These are phyloP conservation scores for Xenops minutus DNA, from an alignment of 2,797 vertebrate genomes.

Conservation along the genomic window DNA sequence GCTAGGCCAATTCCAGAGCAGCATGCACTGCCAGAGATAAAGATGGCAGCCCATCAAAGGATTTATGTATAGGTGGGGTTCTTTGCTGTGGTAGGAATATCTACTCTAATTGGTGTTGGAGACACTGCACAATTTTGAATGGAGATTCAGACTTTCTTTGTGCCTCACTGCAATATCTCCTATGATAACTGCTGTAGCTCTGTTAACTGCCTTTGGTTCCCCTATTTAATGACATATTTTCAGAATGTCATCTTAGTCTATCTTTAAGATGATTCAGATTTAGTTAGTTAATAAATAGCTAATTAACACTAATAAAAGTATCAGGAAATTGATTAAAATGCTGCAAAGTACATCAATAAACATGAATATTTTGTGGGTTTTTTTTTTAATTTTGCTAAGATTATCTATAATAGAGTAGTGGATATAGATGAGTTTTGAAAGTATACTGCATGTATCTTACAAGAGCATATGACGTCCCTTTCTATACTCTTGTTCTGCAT, in stretches of 20 bases:
- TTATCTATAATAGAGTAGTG: neutral
- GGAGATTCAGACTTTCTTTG: neutral
- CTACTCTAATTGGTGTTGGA: neutral
- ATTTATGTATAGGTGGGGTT: neutral
- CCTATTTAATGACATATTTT: neutral
- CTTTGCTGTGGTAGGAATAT: neutral
- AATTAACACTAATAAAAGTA: neutral
- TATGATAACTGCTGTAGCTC: neutral
- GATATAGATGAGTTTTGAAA: neutral
- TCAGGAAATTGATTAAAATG: neutral
- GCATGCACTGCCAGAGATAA: no score
- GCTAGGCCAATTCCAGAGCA: no score
- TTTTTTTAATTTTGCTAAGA: neutral
- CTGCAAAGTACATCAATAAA: neutral
- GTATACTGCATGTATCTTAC: neutral
- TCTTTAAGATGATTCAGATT: neutral
- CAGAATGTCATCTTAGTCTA: neutral
- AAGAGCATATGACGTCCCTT: rapidly evolving
- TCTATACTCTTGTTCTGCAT: neutral
- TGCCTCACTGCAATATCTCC: neutral
- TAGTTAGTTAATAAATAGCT: neutral
- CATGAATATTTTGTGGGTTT: neutral
- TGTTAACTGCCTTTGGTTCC: neutral
- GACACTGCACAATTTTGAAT: neutral
- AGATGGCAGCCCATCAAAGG: no score